Conservation (phyloP, 2,888 invertebrate genomes). For the Cepaea hortensis region DNA sequence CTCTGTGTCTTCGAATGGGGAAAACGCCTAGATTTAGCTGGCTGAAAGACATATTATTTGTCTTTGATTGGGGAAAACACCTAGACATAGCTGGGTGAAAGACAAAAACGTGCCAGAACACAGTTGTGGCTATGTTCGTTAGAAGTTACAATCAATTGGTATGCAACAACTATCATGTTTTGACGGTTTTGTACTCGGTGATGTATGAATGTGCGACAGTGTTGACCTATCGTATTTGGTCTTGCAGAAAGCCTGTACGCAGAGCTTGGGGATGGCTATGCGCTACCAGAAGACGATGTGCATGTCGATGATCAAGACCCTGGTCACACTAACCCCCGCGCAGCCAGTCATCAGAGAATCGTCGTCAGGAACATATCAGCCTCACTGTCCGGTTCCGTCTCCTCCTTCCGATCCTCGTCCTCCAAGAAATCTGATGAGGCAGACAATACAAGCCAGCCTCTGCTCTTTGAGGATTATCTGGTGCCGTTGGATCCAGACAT, state of each 20-base stretch:
- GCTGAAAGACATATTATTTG: too few species aligned
- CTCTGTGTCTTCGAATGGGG: too few species aligned
- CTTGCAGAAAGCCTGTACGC: conserved; percentile 50
- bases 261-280: conserved; percentile 45
- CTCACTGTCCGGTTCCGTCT: conserved; percentile 24
- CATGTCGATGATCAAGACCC: not conserved
- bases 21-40: too few species aligned
- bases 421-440: not conserved
- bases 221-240: not conserved
- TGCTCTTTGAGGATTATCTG: conserved; percentile 40
- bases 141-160: too few species aligned
- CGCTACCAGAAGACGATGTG: conserved; percentile 25
- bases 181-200: too few species aligned
- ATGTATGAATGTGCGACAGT: not conserved
- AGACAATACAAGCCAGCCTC: conserved; percentile 29
- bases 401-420: conserved; percentile 15
- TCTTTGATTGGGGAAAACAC: too few species aligned
- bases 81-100: too few species aligned
- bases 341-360: conserved; percentile 20
- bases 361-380: conserved; percentile 5
- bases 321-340: not conserved
- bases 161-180: too few species aligned
- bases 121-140: too few species aligned
- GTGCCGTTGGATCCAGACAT: conserved; percentile 2
- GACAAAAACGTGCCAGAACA: too few species aligned